Conservation (phyloP, 2,797 vertebrate species). For the Sebastes matsubarae region DNA sequence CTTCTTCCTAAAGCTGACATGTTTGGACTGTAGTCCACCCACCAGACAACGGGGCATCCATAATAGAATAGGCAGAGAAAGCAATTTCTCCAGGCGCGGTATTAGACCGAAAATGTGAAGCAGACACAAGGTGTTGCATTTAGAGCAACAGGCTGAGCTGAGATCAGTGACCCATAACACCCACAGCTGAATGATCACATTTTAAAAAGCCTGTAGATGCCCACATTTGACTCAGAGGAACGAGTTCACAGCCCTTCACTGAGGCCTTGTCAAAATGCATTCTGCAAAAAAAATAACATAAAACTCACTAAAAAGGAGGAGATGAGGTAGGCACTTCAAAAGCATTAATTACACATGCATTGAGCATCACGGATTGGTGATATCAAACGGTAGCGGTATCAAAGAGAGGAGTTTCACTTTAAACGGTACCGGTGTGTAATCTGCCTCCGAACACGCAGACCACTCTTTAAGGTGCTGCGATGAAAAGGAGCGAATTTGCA, state of each 20-base stretch:
- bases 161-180: slow-evolving; percentile 15
- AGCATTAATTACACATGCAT: neutral
- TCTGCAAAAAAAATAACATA: neutral
- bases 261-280: neutral
- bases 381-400: neutral
- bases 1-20: neutral
- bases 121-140: slow-evolving; percentile 23
- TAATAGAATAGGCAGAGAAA: slow-evolving; percentile 13
- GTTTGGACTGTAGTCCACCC: neutral
- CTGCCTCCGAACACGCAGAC: neutral
- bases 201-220: slow-evolving; percentile 7
- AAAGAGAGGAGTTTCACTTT: neutral
- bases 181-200: slow-evolving; percentile 14
- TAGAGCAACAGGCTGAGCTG: slow-evolving; percentile 2
- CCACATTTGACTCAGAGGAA: slow-evolving; percentile 2
- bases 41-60: neutral
- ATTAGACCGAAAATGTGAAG: neutral
- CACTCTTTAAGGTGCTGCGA: neutral
- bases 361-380: neutral
- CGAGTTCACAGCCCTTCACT: neutral
- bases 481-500: neutral
- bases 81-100: neutral
- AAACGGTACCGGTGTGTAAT: neutral
- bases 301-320: neutral
- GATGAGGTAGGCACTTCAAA: neutral